A percentile compares a stretch with the other conserved stretches of the same genome.
phyloP scores from a whole-genome alignment of 30 jellyfish, hydroid and myxozoan species.

The Hydractinia symbiolongicarpus region DNA sequence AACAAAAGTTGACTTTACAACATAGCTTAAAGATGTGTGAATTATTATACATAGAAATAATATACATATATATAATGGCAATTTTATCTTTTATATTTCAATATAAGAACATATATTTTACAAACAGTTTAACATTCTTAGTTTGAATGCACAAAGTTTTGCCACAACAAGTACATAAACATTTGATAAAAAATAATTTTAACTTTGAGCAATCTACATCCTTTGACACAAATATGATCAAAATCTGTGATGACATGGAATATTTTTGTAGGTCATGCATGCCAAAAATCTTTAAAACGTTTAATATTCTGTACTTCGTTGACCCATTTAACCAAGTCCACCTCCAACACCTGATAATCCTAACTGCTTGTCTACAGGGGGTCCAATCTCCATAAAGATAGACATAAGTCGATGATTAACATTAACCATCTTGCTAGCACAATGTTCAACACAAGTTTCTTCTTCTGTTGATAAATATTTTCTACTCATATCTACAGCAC shows the following conservation, averaged over 20 bases:
- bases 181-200: too few relatives aligned
- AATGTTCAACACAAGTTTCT: constrained; percentile 67
- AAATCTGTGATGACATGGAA: background rate
- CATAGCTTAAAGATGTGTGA: too few relatives aligned
- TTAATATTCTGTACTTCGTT: background rate
- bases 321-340: background rate
- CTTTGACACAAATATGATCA: too few relatives aligned
- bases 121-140: too few relatives aligned
- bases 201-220: too few relatives aligned
- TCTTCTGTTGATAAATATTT: constrained; percentile 54
- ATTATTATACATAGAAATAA: too few relatives aligned
- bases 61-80: too few relatives aligned
- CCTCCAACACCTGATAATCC: constrained; percentile 83
- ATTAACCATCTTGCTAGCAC: constrained; percentile 80
- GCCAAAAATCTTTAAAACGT: background rate
- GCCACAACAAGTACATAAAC: too few relatives aligned
- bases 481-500: constrained; percentile 72
- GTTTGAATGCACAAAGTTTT: too few relatives aligned
- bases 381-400: constrained; percentile 97
- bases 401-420: constrained; percentile 92
- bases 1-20: too few relatives aligned
- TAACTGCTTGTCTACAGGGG: constrained; percentile 96
- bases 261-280: background rate
- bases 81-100: too few relatives aligned
- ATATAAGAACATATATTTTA: too few relatives aligned